Evolutionary conservation across 2,888 invertebrate genomes (phyloP).

Genomic region (Leptopilina syphax): DNA sequence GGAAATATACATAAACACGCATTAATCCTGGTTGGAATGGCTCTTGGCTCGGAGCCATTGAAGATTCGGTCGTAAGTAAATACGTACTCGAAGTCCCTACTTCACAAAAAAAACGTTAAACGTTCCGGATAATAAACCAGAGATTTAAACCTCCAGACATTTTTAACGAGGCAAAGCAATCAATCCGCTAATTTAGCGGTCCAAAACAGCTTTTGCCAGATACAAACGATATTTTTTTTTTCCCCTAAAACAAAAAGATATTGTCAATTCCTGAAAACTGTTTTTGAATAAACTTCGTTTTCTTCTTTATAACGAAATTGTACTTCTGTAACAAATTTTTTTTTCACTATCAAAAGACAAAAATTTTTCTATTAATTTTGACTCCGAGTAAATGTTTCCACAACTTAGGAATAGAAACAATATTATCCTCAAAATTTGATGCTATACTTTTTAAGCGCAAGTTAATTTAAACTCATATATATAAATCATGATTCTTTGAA

Average conservation of each 20-base stretch:
- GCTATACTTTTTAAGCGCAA: no score
- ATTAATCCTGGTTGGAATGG: conserved; percentile 67
- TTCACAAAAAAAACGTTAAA: conserved; percentile 66
- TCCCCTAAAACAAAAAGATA: neutral
- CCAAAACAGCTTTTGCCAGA: neutral
- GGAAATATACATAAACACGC: conserved; percentile 71
- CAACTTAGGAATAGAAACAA: no score
- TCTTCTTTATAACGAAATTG: no score
- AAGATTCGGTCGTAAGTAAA: conserved; percentile 66
- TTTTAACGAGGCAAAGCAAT: conserved; percentile 69
- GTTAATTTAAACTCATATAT: conserved; percentile 51
- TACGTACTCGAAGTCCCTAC: conserved; percentile 59
- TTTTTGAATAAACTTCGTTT: no score
- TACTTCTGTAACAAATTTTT: no score
- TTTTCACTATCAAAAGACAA: no score
- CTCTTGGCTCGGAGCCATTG: conserved; percentile 72
- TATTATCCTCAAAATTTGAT: no score
- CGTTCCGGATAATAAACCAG: conserved; percentile 75
- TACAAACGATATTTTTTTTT: no score
- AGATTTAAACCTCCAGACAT: conserved; percentile 69
- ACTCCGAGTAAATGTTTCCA: no score
- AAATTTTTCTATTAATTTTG: no score
- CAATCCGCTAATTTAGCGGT: conserved; percentile 67
- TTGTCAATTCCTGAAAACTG: no score
- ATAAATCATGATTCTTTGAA: conserved; percentile 58